Percentiles rank a stretch among this genome's conserved stretches.
These are phyloP conservation scores for Drosophila ohnishii DNA, from an alignment of 1,140 invertebrate genomes.

Conservation along the genomic window DNA sequence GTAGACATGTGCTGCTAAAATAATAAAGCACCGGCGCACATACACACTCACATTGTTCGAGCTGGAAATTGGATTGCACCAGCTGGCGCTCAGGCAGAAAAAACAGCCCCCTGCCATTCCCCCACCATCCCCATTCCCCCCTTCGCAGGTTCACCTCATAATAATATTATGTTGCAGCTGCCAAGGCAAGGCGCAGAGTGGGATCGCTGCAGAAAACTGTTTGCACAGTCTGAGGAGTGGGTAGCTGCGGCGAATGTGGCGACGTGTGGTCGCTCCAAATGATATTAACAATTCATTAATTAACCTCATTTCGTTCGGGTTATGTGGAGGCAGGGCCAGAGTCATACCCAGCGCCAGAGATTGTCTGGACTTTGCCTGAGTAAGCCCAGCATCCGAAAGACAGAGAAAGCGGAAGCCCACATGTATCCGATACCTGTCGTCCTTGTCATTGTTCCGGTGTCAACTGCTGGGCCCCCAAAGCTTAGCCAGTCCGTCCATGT, in stretches of 20 bases:
- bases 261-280: constrained; percentile 76
- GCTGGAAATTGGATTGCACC: constrained; percentile 77
- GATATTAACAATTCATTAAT: constrained; percentile 81
- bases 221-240: constrained; percentile 43
- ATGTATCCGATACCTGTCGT: constrained; percentile 9
- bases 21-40: constrained; percentile 69
- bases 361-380: constrained; percentile 41
- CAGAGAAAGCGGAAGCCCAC: constrained; percentile 2
- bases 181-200: constrained; percentile 72
- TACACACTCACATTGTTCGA: constrained; percentile 57
- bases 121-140: neutral
- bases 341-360: constrained; percentile 13
- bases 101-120: constrained; percentile 25
- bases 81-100: constrained; percentile 60
- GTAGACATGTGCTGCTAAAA: constrained; percentile 66
- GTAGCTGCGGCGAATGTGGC: constrained; percentile 57
- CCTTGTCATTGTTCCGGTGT: constrained; percentile 67
- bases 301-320: constrained; percentile 78
- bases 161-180: constrained; percentile 80
- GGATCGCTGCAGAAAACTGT: constrained; percentile 69
- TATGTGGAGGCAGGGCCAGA: constrained; percentile 54
- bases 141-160: constrained; percentile 44
- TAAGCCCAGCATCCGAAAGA: constrained; percentile 19
- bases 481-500: constrained; percentile 61
- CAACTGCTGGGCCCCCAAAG: constrained; percentile 47